phyloP scores from a whole-genome alignment of 1,140 invertebrate species.

The Drosophila insularis region DNA sequence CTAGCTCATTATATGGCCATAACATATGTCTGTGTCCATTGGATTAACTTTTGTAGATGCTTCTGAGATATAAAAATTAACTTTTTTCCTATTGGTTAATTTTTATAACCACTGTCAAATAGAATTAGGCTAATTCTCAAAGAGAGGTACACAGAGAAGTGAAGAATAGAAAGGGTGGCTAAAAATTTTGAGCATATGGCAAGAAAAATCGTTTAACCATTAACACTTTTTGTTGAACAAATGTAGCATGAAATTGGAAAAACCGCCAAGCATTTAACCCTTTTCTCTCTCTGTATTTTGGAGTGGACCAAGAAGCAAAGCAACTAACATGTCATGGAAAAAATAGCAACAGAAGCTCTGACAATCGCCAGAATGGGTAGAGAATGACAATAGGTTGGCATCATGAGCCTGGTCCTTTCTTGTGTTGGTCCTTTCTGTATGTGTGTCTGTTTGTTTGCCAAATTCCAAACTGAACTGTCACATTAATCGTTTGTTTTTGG shows the following conservation, averaged over 20 bases:
- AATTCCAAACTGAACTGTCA: constrained; percentile 76
- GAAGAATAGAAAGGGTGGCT: constrained; percentile 14
- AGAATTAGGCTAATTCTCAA: constrained; percentile 59
- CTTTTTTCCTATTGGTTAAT: constrained; percentile 52
- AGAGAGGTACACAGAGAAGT: not conserved
- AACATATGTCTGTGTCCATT: constrained; percentile 50
- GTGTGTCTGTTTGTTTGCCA: constrained; percentile 24
- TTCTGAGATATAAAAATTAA: constrained; percentile 65
- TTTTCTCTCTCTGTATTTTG: constrained; percentile 36
- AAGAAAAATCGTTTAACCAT: constrained; percentile 59
- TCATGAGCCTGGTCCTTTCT: not conserved
- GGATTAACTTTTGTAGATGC: constrained; percentile 66
- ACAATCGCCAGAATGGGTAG: not conserved
- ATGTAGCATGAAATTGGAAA: constrained; percentile 78
- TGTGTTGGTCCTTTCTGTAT: constrained; percentile 4
- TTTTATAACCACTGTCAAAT: constrained; percentile 48
- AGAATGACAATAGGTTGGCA: constrained; percentile 3
- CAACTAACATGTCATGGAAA: constrained; percentile 65
- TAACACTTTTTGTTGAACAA: constrained; percentile 67
- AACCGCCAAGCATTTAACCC: constrained; percentile 66
- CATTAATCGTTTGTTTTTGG: constrained; percentile 82
- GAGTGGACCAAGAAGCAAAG: constrained; percentile 49
- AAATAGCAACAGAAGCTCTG: constrained; percentile 15
- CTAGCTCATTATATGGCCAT: constrained; percentile 77
- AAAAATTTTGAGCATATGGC: constrained; percentile 61